Evolutionary conservation across 2,888 invertebrate species (phyloP).

Genomic region (Andrena camellia): DNA sequence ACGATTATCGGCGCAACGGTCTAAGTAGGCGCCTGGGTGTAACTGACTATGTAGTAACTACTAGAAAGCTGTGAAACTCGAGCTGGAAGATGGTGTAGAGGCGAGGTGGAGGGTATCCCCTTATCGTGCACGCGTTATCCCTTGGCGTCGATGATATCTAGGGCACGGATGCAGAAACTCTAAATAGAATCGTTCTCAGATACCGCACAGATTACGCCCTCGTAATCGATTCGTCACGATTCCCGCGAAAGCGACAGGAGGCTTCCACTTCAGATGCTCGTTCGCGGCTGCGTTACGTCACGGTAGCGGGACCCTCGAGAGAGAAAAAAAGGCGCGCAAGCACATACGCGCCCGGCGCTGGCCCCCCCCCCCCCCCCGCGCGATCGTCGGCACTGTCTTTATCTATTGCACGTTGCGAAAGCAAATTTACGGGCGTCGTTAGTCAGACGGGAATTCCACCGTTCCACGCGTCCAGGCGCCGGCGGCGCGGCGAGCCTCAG

Average conservation of each 20-base stretch:
- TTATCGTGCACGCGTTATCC: slow-evolving; percentile 30
- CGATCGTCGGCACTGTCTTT: background rate
- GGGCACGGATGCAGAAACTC: slow-evolving; percentile 16
- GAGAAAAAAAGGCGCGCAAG: background rate
- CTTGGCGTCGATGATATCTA: slow-evolving; percentile 10
- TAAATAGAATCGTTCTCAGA: background rate
- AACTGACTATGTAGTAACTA: background rate
- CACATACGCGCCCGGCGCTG: too few relatives aligned
- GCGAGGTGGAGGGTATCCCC: background rate
- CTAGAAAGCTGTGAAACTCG: background rate
- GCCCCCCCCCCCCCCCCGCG: too few relatives aligned
- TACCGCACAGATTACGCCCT: slow-evolving; percentile 3
- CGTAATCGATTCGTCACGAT: slow-evolving; percentile 26
- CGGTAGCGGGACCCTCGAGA: background rate
- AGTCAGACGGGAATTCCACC: slow-evolving; percentile 15
- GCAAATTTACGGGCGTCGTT: slow-evolving; percentile 6
- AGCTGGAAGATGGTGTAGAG: background rate
- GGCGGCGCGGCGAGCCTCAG: background rate
- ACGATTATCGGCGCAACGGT: slow-evolving; percentile 16
- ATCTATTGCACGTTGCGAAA: slow-evolving; percentile 17
- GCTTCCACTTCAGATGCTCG: slow-evolving; percentile 1
- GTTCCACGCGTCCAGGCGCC: background rate
- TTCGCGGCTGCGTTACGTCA: background rate
- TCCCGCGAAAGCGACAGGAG: slow-evolving; percentile 14
- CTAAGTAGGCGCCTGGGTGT: slow-evolving; percentile 1